These are phyloP conservation scores for Pardalotus punctatus DNA, from an alignment of 2,113 vertebrate genomes.

Conservation along the genomic window DNA sequence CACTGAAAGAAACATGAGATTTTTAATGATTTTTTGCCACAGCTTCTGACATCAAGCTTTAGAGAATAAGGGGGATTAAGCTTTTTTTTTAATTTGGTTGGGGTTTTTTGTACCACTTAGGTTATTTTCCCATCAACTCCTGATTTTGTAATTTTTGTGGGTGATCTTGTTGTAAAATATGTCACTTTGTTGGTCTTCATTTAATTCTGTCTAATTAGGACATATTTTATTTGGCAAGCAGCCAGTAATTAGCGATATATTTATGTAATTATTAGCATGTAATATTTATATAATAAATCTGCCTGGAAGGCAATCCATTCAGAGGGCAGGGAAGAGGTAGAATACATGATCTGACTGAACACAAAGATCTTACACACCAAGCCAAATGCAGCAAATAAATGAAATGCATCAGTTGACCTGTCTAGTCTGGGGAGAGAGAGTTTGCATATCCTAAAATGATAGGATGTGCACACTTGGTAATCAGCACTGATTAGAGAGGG, in stretches of 20 bases:
- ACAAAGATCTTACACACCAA: not conserved
- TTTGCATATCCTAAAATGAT: conserved; percentile 37
- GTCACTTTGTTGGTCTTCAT: conserved; percentile 15
- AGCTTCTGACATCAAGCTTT: not conserved
- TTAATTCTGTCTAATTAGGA: conserved; percentile 22
- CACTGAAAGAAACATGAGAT: not conserved
- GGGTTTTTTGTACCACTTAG: not conserved
- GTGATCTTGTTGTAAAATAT: not conserved
- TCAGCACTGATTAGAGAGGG: conserved; percentile 45
- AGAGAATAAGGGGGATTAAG: not conserved
- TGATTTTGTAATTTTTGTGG: not conserved
- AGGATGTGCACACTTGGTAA: conserved; percentile 12
- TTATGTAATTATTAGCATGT: conserved; percentile 45
- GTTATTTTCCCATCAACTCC: not conserved
- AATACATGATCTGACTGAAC: not conserved
- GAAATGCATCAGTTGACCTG: not conserved
- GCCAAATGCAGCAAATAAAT: not conserved
- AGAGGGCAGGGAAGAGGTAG: not conserved
- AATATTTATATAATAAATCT: conserved; percentile 36
- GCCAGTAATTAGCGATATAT: conserved; percentile 17
- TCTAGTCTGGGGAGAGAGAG: not conserved
- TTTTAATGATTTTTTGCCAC: not conserved
- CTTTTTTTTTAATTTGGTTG: not conserved
- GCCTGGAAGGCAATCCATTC: not conserved
- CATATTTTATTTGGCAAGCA: not conserved